These are phyloP conservation scores for Oscheius sp. DNA, from an alignment of 2,888 invertebrate species.

Conservation along the genomic window DNA sequence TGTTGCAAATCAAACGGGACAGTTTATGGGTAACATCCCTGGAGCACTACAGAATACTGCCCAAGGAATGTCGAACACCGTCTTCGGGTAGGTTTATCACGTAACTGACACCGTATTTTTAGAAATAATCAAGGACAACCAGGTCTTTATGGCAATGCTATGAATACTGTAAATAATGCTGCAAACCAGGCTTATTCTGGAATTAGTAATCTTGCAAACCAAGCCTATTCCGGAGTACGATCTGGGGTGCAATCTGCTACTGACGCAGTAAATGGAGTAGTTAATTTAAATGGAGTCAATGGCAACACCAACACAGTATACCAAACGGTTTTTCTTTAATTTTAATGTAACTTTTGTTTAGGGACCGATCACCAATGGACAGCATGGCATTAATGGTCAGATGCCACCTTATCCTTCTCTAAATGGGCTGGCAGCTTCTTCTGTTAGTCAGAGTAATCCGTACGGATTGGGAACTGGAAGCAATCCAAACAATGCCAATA, in stretches of 20 bases:
- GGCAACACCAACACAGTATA: slow-evolving; percentile 49
- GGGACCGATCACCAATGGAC: slow-evolving; percentile 10
- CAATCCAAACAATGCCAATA: not conserved
- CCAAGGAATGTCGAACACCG: slow-evolving; percentile 20
- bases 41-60: slow-evolving; percentile 13
- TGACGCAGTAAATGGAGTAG: slow-evolving; percentile 46
- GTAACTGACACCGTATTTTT: not conserved
- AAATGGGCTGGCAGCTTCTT: not conserved
- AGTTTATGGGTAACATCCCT: not conserved
- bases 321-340: slow-evolving; percentile 27
- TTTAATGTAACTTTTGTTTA: not conserved
- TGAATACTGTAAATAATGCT: not conserved
- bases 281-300: slow-evolving; percentile 53
- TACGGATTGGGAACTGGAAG: not conserved
- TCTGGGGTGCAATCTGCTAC: not conserved
- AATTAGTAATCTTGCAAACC: not conserved
- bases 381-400: not conserved
- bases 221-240: not conserved
- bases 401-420: not conserved
- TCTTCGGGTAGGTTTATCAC: slow-evolving; percentile 18
- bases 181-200: not conserved
- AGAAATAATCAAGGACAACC: slow-evolving; percentile 12
- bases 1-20: slow-evolving; percentile 10
- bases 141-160: slow-evolving; percentile 18
- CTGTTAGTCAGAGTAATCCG: not conserved